A percentile compares a stretch with the other conserved stretches of the same genome.
phyloP scores from a whole-genome alignment of 2,797 vertebrate genomes.

The Tapirus indicus region DNA sequence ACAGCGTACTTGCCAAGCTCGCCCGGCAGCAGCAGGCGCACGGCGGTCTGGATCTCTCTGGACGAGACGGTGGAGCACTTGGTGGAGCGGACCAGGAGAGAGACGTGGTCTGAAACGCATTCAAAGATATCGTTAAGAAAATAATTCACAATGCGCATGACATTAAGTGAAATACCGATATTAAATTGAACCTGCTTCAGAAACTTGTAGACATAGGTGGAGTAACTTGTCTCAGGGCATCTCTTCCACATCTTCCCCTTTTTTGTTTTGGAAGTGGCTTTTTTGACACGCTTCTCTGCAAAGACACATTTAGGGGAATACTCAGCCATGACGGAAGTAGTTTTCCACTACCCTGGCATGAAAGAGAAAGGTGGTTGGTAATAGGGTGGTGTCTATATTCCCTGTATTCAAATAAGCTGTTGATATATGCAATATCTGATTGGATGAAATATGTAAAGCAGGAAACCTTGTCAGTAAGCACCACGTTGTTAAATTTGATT shows the following conservation, averaged over 20 bases:
- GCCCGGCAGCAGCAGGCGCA: not conserved
- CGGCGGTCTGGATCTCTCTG: not conserved
- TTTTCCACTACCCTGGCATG: not conserved
- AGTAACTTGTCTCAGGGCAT: not conserved
- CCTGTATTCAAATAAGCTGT: not conserved
- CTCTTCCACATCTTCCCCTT: not conserved
- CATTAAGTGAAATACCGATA: not conserved
- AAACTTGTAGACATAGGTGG: not conserved
- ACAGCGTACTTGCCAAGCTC: not conserved
- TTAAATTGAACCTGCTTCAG: not conserved
- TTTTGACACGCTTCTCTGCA: not conserved
- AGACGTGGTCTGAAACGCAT: not conserved
- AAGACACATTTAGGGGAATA: not conserved
- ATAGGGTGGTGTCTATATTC: not conserved
- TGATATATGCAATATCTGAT: not conserved
- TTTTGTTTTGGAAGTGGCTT: not conserved
- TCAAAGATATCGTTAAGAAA: not conserved
- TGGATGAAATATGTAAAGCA: not conserved
- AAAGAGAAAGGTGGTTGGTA: not conserved
- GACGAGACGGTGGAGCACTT: not conserved
- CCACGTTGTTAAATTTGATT: not conserved
- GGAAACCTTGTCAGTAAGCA: not conserved
- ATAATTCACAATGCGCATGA: not conserved
- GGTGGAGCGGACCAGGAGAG: too few relatives aligned
- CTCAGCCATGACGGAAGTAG: not conserved